These are phyloP conservation scores for Uloborus plumipes DNA, from an alignment of 2,888 invertebrate genomes.

Conservation along the genomic window DNA sequence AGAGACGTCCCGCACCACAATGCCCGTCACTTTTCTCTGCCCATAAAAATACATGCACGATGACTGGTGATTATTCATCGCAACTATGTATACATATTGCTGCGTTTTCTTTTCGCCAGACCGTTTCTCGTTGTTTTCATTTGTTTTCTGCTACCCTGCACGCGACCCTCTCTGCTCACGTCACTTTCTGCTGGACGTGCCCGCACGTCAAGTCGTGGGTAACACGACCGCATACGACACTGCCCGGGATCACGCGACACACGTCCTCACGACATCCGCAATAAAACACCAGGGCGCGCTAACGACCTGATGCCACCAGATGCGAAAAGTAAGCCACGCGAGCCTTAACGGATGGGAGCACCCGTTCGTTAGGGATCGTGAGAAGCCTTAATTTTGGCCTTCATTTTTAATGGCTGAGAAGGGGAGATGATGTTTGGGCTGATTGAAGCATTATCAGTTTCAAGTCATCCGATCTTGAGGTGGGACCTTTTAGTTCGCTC, in stretches of 20 bases:
- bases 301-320: slow-evolving; percentile 48
- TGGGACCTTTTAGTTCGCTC: too few species aligned
- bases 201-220: not conserved
- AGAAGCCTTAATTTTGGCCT: slow-evolving; percentile 46
- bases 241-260: slow-evolving; percentile 51
- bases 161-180: slow-evolving; percentile 17
- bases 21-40: slow-evolving; percentile 30
- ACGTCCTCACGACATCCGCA: slow-evolving; percentile 57
- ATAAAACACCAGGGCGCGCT: slow-evolving; percentile 58
- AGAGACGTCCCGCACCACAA: slow-evolving; percentile 20
- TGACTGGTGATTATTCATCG: slow-evolving; percentile 47
- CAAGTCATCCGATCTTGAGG: too few species aligned
- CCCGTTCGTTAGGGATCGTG: slow-evolving; percentile 34
- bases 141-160: slow-evolving; percentile 26
- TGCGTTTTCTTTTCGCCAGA: slow-evolving; percentile 6
- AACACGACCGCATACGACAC: slow-evolving; percentile 32
- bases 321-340: not conserved
- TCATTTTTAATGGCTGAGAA: slow-evolving; percentile 43
- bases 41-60: slow-evolving; percentile 29
- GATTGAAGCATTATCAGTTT: too few species aligned
- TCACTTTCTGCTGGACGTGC: too few species aligned
- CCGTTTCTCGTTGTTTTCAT: slow-evolving; percentile 57
- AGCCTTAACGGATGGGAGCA: not conserved
- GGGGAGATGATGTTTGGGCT: not conserved
- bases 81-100: not conserved